phyloP scores from a whole-genome alignment of 2,797 vertebrate genomes.

The Sebastes minor region DNA sequence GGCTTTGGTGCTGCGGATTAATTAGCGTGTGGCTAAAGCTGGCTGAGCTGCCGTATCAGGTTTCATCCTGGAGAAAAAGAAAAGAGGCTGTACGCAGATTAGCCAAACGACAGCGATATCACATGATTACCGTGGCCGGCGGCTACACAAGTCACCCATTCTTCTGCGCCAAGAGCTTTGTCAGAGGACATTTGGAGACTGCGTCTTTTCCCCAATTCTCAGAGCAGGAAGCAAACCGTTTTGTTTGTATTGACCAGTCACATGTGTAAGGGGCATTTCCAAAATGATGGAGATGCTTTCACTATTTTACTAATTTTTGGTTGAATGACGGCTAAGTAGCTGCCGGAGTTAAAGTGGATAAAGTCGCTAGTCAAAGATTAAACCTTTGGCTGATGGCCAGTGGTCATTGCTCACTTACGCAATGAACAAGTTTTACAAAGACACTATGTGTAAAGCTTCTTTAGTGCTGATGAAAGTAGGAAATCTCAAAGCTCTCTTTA shows the following conservation, averaged over 20 bases:
- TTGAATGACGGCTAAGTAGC: neutral
- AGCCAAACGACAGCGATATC: conserved; percentile 52
- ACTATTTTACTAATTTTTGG: neutral
- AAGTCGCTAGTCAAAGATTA: conserved; percentile 12
- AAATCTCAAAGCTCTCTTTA: neutral
- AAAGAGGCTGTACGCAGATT: conserved; percentile 58
- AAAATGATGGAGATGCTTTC: neutral
- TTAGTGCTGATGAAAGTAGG: neutral
- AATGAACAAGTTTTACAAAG: conserved; percentile 18
- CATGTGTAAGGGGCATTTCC: neutral
- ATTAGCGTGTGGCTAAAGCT: conserved; percentile 71
- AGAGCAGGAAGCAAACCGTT: neutral
- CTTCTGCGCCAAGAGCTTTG: conserved; percentile 29
- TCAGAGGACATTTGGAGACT: conserved; percentile 1
- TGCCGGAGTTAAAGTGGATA: conserved; percentile 3
- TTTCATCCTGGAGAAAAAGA: conserved; percentile 66
- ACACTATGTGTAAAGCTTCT: neutral
- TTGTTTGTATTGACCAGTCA: neutral
- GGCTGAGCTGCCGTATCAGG: conserved; percentile 61
- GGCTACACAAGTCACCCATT: conserved; percentile 35
- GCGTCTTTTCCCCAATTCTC: neutral
- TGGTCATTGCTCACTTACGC: conserved; percentile 1
- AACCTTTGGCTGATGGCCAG: conserved; percentile 8
- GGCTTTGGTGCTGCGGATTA: conserved; percentile 62
- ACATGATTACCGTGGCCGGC: conserved; percentile 50